phyloP scores from a whole-genome alignment of 2,888 invertebrate genomes.

The Agrochola circellaris region DNA sequence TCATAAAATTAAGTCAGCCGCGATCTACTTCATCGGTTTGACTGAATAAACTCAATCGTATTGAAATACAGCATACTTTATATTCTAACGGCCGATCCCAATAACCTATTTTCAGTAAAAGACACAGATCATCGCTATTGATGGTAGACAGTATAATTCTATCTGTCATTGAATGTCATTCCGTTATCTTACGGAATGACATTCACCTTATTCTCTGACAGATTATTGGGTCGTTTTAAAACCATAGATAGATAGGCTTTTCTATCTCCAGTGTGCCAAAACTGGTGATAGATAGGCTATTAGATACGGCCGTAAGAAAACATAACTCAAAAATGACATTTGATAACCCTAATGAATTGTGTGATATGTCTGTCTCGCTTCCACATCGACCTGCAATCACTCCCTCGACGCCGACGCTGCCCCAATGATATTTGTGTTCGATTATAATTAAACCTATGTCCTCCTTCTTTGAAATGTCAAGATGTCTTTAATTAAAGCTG shows the following conservation, averaged over 20 bases:
- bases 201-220: no score
- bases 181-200: no score
- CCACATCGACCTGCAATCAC: slow-evolving; percentile 81
- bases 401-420: slow-evolving; percentile 81
- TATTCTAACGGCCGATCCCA: neutral
- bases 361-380: slow-evolving; percentile 65
- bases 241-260: no score
- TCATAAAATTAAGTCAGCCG: neutral
- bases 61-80: neutral
- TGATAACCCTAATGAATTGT: slow-evolving; percentile 58
- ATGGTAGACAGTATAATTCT: no score
- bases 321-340: slow-evolving; percentile 35
- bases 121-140: no score
- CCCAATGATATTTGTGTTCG: slow-evolving; percentile 91
- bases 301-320: neutral
- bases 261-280: no score
- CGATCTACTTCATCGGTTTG: neutral
- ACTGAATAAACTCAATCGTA: neutral
- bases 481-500: slow-evolving; percentile 88
- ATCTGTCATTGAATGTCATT: no score
- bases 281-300: no score
- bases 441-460: slow-evolving; percentile 82
- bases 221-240: no score
- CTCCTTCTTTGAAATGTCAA: slow-evolving; percentile 90
- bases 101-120: no score